Base-by-base conservation (phyloP, 2,797 vertebrate genomes). In the Hirundo rustica region DNA sequence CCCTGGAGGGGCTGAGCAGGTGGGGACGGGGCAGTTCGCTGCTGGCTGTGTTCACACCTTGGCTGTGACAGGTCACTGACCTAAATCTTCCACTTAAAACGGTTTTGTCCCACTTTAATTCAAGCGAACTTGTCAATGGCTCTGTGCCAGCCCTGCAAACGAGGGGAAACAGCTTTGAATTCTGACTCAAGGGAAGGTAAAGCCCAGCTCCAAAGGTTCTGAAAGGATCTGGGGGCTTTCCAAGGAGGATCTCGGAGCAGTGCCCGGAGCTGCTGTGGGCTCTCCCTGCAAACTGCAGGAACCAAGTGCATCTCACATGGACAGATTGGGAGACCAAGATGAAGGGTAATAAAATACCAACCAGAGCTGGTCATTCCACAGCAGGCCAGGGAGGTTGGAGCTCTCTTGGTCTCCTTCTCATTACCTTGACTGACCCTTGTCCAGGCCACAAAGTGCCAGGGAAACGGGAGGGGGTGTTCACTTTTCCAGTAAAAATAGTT, bases 401-500 rank as follows among this genome's bases (percentile, higher is more conserved):
- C 32, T 65, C 23, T 27, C 34, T 61, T 54, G 32, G 19, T 27
- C 77, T 93, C 34, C 77, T 90, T 88, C 68, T 75, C 1, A 0
- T 94, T 88, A 86, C 93, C 93, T 95, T 65, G 71, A n/a, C 34
- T 96, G 93, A 94, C 95, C 92, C 65, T n/a, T 89, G 36, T 26
- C 50, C 51, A 26, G 45, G 11, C 60, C 89, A 66, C 3, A 19
- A 50, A 92, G 50, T 79, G 57, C 79, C 81, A 85, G 42, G 26
- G 91, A 36, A 83, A 29, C 10, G 44, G 53, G 85, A 96, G 92
- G 42, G 15, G 6, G 36, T 19, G 64, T 34, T 96, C 44, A 6
- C 30, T 93, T 86, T 81, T 91, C 86, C 11, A 6, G 77, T 93
- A 89, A 91, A 91, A 91, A 55, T 45, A 87, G 51, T 81, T 88